A percentile compares a stretch with the other conserved stretches of the same genome.
phyloP scores from a whole-genome alignment of 2,113 vertebrate genomes.

The Ondatra zibethicus region DNA sequence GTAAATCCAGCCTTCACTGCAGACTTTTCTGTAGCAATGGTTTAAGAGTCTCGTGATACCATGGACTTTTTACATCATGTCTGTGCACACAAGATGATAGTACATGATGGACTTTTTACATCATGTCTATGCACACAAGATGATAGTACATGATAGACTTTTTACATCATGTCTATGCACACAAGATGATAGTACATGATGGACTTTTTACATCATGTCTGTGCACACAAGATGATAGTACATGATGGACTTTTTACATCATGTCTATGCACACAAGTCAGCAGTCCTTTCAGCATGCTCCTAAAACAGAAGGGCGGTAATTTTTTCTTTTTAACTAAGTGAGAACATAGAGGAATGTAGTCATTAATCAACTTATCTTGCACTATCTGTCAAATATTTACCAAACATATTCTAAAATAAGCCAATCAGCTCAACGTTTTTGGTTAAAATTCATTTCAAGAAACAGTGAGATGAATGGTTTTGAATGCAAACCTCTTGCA shows the following conservation, averaged over 20 bases:
- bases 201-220: neutral
- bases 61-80: neutral
- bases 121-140: no score
- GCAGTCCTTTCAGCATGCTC: neutral
- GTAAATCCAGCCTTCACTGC: conserved; percentile 41
- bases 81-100: no score
- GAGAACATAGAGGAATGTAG: neutral
- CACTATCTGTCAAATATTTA: conserved; percentile 22
- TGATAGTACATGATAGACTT: no score
- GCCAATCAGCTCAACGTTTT: neutral
- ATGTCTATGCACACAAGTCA: neutral
- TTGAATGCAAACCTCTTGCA: neutral
- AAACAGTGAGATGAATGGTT: neutral
- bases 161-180: neutral
- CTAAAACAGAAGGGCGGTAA: neutral
- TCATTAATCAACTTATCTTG: neutral
- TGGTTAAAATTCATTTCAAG: neutral
- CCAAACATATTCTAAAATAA: conserved; percentile 9
- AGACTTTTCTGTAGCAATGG: neutral
- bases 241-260: neutral
- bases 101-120: neutral
- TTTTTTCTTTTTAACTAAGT: conserved; percentile 39
- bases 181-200: no score
- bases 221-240: no score
- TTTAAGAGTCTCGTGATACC: neutral